phyloP scores from a whole-genome alignment of 2,113 vertebrate species.

The Ptilonorhynchus violaceus region DNA sequence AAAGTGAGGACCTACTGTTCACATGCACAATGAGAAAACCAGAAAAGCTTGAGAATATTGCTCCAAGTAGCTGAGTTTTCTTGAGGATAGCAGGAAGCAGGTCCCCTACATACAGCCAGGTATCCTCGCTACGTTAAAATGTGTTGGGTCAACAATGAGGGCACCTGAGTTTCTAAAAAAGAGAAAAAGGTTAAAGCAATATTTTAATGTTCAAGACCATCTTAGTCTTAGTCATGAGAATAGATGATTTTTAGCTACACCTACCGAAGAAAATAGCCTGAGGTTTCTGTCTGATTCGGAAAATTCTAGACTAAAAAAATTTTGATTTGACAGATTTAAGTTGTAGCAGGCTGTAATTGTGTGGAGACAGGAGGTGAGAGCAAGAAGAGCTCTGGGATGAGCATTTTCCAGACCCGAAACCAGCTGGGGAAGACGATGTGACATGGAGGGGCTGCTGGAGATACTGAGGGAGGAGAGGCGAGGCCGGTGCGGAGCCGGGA shows the following conservation, averaged over 20 bases:
- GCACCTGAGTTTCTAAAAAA: neutral
- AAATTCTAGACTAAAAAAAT: neutral
- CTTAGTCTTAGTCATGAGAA: neutral
- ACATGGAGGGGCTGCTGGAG: neutral
- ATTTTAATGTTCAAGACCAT: neutral
- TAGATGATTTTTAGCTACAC: neutral
- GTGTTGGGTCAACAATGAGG: neutral
- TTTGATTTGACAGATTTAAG: too few relatives aligned
- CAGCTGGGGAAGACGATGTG: neutral
- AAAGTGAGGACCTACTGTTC: neutral
- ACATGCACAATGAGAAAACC: neutral
- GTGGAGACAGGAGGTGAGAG: rapidly evolving
- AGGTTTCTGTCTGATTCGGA: neutral
- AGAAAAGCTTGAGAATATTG: neutral
- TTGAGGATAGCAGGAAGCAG: neutral
- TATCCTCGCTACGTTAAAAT: neutral
- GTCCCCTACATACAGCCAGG: neutral
- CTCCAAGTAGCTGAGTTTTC: neutral
- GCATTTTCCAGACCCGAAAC: too few relatives aligned
- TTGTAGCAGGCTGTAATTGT: rapidly evolving
- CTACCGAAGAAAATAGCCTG: neutral
- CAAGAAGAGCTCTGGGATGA: neutral
- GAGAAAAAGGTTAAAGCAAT: neutral
- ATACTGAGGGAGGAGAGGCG: too few relatives aligned
- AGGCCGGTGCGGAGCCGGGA: too few relatives aligned